Base-by-base conservation (phyloP, 2,113 vertebrate genomes). In the Ahaetulla prasina region DNA sequence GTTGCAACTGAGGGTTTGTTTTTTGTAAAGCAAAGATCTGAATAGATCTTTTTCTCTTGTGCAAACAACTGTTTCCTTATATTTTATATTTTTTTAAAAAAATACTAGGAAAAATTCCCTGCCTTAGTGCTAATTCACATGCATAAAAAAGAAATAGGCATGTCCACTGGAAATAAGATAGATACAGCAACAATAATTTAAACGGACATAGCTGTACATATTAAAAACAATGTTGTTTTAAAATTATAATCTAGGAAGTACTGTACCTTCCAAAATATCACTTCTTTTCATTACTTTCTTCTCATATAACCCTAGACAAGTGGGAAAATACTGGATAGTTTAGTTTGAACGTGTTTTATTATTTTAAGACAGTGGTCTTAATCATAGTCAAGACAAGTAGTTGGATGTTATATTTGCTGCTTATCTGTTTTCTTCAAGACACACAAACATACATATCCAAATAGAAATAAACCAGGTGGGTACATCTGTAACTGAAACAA, bases 1-100 rank as follows among this genome's bases (percentile, higher is more conserved):
- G 96, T 97, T 97, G 93, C 95, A 94, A 68, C 35, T 68, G 11
- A n/a, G n/a, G n/a, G 12, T 47, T 35, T 50, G 87, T 95, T 86
- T 95, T 97, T 96, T 96, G 94, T 96, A 94, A 95, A 53, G 91
- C 90, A 68, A n/a, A 89, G 90, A 95, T 96, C 93, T 95, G 88
- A 90, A 95, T 95, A 90, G 53, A 45, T 50, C 93, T 96, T 87
- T 52, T 95, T 91, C 95, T 96, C 90, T 95, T 97, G 93, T 0
- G 22, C 30, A 93, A 95, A 94, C 90, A 95, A 35, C 6, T 57
- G 85, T 84, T 53, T 45, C 80, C 68, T 89, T 49, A 55, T 49
- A 39, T 84, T 35, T 74, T 80, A 35, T 74, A 35, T 80, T 89
- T 92, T 80, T 89, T 92, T 87, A 94, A 95, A 80, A 55, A 25